Evolutionary conservation across 2,113 vertebrate species (phyloP).

Genomic region (Hylia prasina): DNA sequence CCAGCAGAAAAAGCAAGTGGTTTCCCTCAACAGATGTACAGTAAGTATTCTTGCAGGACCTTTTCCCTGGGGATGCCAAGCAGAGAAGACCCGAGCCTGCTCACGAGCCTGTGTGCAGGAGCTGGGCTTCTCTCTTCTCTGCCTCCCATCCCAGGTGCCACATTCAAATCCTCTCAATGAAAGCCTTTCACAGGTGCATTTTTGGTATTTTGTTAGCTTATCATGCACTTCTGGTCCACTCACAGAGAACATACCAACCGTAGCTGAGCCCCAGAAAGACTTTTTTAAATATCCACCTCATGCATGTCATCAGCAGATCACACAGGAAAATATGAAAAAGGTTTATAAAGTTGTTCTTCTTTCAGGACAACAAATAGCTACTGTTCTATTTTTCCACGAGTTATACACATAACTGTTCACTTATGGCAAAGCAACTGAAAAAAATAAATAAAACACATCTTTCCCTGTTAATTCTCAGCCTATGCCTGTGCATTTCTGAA

Average conservation of each 20-base stretch:
- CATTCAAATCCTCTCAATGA: background rate
- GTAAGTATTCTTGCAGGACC: background rate
- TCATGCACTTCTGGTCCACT: background rate
- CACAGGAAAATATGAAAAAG: background rate
- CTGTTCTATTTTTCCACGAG: background rate
- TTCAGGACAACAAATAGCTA: background rate
- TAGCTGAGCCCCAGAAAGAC: background rate
- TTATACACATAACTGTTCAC: background rate
- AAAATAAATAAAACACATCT: background rate
- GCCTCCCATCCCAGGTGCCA: background rate
- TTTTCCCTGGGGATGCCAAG: background rate
- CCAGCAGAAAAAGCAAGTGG: background rate
- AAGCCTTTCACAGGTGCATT: background rate
- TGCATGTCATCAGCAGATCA: conserved; percentile 9
- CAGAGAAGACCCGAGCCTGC: background rate
- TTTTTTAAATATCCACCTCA: background rate
- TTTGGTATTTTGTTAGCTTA: background rate
- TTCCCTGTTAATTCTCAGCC: background rate
- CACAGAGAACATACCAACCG: background rate
- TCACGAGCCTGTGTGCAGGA: background rate
- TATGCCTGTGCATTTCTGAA: background rate
- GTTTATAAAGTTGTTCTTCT: background rate
- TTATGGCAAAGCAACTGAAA: background rate
- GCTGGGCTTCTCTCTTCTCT: background rate
- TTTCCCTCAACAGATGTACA: background rate